Evolutionary conservation across 2,797 vertebrate species (phyloP), one percentile per base, ranked within the genome.

Genomic region (Pogoniulus pusillus): DNA sequence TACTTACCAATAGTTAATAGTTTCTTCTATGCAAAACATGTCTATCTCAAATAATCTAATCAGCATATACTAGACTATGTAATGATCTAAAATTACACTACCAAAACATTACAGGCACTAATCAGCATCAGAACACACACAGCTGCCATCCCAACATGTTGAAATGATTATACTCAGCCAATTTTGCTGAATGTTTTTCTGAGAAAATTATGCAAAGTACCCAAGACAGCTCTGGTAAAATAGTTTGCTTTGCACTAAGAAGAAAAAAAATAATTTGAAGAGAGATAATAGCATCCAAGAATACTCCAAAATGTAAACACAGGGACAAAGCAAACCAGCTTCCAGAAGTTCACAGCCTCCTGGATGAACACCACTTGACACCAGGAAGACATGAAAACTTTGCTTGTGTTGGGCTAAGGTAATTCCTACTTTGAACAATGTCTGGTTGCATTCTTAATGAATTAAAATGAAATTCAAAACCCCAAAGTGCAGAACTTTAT

Each of bases 401-500:
- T 43, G n/a, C 12, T 85, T 73, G 39, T 26, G 85, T 60, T 65
- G 68, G 51, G 12, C 51, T 53, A 64, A 64, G 57, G 51, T 37
- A 91, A 82, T 32, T 35, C 35, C 45, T 39, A 30, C 49, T 86
- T 70, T 43, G 24, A 90, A 68, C 57, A 19, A 43, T 34, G n/a
- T 45, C 78, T 43, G 39, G 73, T 3, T 82, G 49, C 22, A 37
- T 54, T 60, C 45, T 82, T 75, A 57, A 79, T 9, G 8, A 85
- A 55, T n/a, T 74, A 79, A 87, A 86, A 68, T 91, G 51, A 92
- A 89, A 69, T 9, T 29, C 20, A 10, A 90, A 77, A 53, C 12
- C 18, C 69, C 63, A n/a, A 82, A 79, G 54, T n/a, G 54, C 45
- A 73, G 54, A 87, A 43, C 37, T 93, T 95, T 77, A 86, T 87